A percentile compares a stretch with the other conserved stretches of the same genome.
phyloP scores from a whole-genome alignment of 1,140 invertebrate species.

The Diorhabda sublineata region DNA sequence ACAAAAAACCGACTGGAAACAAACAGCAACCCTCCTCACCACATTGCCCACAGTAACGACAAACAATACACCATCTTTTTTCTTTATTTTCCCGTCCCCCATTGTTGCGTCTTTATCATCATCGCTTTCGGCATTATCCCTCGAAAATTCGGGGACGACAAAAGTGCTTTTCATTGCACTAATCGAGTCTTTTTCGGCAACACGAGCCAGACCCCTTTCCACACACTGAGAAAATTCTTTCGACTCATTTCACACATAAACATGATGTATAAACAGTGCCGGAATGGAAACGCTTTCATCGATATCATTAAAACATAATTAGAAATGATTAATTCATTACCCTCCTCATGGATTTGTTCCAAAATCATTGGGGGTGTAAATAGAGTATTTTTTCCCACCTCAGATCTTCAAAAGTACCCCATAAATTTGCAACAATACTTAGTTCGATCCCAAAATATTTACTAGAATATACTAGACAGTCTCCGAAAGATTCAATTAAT shows the following conservation, averaged over 20 bases:
- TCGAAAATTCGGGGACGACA: neutral
- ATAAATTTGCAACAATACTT: too few species aligned
- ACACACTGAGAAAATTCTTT: neutral
- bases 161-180: neutral
- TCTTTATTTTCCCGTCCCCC: neutral
- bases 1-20: neutral
- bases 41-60: neutral
- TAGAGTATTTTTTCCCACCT: too few species aligned
- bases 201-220: neutral
- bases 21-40: neutral
- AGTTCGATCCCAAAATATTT: too few species aligned
- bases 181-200: slow-evolving; percentile 1
- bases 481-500: too few species aligned
- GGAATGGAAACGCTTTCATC: too few species aligned
- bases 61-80: neutral
- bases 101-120: neutral
- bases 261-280: neutral
- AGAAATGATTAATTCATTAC: too few species aligned
- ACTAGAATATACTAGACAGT: too few species aligned
- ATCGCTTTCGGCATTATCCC: neutral
- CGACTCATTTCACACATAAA: neutral
- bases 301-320: too few species aligned
- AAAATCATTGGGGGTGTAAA: too few species aligned
- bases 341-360: too few species aligned
- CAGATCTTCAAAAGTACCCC: too few species aligned